Evolutionary conservation across 2,888 invertebrate genomes (phyloP).

Genomic region (Apodemia duryi): DNA sequence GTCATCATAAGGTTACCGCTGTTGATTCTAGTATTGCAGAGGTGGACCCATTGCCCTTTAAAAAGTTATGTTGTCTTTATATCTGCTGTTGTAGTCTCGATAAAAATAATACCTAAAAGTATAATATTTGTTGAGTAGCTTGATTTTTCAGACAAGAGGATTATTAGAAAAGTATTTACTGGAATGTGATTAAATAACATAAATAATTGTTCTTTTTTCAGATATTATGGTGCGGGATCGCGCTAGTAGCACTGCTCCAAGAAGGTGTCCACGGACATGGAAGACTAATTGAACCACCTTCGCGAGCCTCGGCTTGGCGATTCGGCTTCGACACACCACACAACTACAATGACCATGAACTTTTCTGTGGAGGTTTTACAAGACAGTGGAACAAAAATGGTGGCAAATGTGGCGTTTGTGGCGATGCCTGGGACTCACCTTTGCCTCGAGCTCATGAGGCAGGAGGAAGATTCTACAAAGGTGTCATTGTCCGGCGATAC

Average conservation of each 20-base stretch:
- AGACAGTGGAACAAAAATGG: conserved; percentile 89
- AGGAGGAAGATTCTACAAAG: conserved; percentile 90
- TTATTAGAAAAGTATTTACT: background rate
- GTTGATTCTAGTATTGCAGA: background rate
- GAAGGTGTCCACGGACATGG: conserved; percentile 81
- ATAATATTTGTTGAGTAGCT: no score
- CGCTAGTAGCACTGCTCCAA: conserved; percentile 46
- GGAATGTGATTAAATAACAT: background rate
- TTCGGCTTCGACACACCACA: conserved; percentile 93
- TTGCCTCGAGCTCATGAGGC: conserved; percentile 88
- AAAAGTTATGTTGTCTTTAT: no score
- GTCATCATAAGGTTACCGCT: background rate
- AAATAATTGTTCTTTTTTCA: conserved; percentile 32
- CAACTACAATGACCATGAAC: conserved; percentile 93
- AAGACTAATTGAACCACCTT: conserved; percentile 90
- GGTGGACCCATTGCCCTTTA: no score
- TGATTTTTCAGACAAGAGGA: background rate
- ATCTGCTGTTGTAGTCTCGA: no score
- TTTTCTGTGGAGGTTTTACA: conserved; percentile 92
- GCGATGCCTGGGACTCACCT: conserved; percentile 88
- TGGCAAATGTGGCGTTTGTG: conserved; percentile 93
- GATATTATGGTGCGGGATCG: conserved; percentile 59
- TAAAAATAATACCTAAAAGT: no score
- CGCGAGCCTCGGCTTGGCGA: conserved; percentile 92
- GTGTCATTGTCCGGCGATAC: conserved; percentile 89